Evolutionary conservation across 1,140 invertebrate genomes (phyloP).

Genomic region (Orussus abietinus): DNA sequence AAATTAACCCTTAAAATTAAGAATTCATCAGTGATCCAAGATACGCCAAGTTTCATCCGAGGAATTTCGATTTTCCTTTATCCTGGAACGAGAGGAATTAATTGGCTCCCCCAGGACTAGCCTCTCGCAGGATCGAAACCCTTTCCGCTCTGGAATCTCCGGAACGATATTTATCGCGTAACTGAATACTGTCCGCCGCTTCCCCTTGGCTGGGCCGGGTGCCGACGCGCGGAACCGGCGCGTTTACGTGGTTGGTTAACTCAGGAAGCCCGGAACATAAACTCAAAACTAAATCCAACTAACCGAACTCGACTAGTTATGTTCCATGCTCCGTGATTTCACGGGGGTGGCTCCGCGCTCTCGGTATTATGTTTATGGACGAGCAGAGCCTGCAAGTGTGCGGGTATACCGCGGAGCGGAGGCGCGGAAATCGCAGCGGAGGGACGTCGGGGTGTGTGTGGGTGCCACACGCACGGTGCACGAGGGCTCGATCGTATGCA

Average conservation of each 20-base stretch:
- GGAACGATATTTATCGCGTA: conserved; percentile 41
- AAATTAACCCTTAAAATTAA: too few relatives aligned
- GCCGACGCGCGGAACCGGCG: conserved; percentile 21
- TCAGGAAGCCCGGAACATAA: conserved; percentile 41
- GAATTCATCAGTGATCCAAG: too few relatives aligned
- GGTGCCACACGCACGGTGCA: too few relatives aligned
- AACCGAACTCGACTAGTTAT: conserved; percentile 27
- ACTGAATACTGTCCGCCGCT: conserved; percentile 39
- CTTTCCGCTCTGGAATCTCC: neutral
- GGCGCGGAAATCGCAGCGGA: conserved; percentile 10
- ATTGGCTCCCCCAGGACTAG: too few relatives aligned
- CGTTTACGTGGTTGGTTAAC: conserved; percentile 43
- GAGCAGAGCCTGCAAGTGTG: conserved; percentile 3
- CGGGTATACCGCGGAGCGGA: conserved; percentile 2
- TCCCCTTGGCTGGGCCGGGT: too few relatives aligned
- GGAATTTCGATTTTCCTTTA: too few relatives aligned
- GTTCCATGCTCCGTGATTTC: conserved; percentile 22
- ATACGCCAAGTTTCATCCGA: too few relatives aligned
- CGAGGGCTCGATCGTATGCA: conserved; percentile 4
- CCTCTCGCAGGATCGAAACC: too few relatives aligned
- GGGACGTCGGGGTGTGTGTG: too few relatives aligned
- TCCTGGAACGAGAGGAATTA: too few relatives aligned
- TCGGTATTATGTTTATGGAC: conserved; percentile 14
- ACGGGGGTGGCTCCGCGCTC: conserved; percentile 18
- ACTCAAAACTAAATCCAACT: conserved; percentile 43